Conservation (phyloP, 2,113 vertebrate species). For the Thermophis baileyi region DNA sequence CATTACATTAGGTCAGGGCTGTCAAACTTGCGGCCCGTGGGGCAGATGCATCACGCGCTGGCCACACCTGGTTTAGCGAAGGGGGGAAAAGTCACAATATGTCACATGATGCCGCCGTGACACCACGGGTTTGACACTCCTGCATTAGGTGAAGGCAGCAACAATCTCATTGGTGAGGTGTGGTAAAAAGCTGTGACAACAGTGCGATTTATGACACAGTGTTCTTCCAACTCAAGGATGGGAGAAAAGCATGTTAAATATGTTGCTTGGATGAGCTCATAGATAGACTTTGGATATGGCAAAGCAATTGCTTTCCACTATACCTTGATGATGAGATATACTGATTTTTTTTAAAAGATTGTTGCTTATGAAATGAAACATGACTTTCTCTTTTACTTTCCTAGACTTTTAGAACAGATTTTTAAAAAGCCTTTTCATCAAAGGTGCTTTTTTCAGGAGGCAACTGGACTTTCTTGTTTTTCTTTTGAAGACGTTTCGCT, state of each 20-base stretch:
- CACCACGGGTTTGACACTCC: too few species aligned
- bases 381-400: background rate
- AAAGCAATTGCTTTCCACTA: background rate
- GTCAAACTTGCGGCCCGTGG: too few species aligned
- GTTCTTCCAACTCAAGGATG: background rate
- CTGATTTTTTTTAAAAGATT: background rate
- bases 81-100: too few species aligned
- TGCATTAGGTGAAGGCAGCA: background rate
- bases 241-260: background rate
- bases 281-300: background rate
- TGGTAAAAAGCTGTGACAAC: background rate
- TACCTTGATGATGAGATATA: background rate
- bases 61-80: too few species aligned
- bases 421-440: background rate
- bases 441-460: too few species aligned
- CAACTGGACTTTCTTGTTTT: too few species aligned
- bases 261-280: background rate
- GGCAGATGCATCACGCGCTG: too few species aligned
- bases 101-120: too few species aligned
- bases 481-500: too few species aligned
- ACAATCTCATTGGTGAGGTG: background rate
- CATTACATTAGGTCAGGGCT: background rate
- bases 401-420: background rate
- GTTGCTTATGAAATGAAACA: background rate
- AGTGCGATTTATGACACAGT: background rate